These are phyloP conservation scores for Glossophaga mutica DNA, from an alignment of 2,797 vertebrate genomes.

Conservation along the genomic window DNA sequence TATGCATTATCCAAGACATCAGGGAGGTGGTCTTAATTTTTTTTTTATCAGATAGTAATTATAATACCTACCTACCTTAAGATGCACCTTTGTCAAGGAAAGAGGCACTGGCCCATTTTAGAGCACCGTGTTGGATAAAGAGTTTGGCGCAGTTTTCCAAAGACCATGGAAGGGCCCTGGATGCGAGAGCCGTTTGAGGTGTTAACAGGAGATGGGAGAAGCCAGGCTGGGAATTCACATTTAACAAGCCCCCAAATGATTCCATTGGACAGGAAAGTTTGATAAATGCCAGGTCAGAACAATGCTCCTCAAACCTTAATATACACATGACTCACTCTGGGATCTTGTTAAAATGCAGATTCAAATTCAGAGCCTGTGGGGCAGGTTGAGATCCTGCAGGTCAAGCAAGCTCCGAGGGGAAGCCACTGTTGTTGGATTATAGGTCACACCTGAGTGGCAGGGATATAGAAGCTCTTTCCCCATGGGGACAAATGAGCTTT, in stretches of 20 bases:
- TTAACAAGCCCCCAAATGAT: slow-evolving; percentile 22
- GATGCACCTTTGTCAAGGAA: background rate
- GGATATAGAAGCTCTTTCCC: background rate
- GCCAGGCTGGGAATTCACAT: background rate
- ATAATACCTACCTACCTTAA: background rate
- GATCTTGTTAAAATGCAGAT: background rate
- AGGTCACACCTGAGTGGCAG: background rate
- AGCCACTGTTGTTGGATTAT: background rate
- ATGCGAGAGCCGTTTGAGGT: background rate
- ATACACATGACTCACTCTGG: background rate
- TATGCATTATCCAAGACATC: background rate
- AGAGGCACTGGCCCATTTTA: background rate
- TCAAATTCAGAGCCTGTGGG: background rate
- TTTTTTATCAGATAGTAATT: background rate
- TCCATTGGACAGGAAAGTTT: background rate
- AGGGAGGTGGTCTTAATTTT: background rate
- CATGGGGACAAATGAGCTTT: background rate
- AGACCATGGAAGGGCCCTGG: background rate
- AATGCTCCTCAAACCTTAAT: background rate
- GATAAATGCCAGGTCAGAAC: background rate
- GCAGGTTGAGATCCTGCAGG: background rate
- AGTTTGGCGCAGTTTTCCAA: background rate
- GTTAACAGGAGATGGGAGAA: background rate
- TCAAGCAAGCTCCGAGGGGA: slow-evolving; percentile 17
- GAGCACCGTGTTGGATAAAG: background rate